Percentiles rank a stretch among this genome's conserved stretches.
phyloP scores from a whole-genome alignment of 2,113 vertebrate genomes.

The Bombycilla garrulus region DNA sequence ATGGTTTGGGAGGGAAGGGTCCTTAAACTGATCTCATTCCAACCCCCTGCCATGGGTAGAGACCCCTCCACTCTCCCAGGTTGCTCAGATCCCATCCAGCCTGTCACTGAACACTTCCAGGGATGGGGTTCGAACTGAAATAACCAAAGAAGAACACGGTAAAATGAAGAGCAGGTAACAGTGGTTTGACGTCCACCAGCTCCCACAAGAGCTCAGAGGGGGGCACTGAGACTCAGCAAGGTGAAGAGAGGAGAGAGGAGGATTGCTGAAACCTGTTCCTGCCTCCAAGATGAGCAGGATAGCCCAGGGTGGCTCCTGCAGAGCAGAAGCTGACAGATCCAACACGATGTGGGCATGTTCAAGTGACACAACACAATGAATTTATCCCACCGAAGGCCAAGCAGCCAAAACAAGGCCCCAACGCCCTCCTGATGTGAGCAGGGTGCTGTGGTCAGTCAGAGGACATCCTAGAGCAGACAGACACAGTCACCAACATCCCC shows the following conservation, averaged over 20 bases:
- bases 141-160: not conserved
- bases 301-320: not conserved
- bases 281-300: not conserved
- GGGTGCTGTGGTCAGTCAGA: not conserved
- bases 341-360: rapidly evolving
- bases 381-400: not conserved
- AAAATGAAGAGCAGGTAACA: not conserved
- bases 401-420: not conserved
- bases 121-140: not conserved
- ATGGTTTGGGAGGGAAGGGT: not conserved
- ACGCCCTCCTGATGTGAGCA: not conserved
- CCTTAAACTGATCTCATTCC: not conserved
- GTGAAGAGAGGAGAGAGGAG: not conserved
- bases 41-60: not conserved
- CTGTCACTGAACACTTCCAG: not conserved
- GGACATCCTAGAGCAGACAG: not conserved
- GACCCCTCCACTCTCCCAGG: not conserved
- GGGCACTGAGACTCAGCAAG: not conserved
- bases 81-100: not conserved
- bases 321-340: not conserved
- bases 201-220: not conserved
- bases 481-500: not conserved
- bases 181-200: not conserved
- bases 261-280: not conserved
- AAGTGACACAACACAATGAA: not conserved